These are phyloP conservation scores for Drymonia ruficornis DNA, from an alignment of 2,888 invertebrate genomes.

Conservation along the genomic window DNA sequence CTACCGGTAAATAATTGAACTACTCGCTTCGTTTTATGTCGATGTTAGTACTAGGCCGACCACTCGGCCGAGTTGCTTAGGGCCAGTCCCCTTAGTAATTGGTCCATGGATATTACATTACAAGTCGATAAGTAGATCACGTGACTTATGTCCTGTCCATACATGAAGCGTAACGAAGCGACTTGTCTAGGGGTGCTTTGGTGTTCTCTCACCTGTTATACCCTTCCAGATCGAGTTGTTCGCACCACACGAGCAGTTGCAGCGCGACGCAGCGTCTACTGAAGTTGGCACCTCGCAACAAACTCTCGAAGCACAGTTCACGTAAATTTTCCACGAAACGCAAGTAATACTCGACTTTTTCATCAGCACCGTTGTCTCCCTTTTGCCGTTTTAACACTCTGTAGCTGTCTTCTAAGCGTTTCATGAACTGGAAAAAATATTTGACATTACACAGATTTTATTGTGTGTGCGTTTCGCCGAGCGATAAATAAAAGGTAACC, in stretches of 20 bases:
- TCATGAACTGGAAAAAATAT: conserved; percentile 57
- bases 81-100: too few relatives aligned
- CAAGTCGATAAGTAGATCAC: too few relatives aligned
- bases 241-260: conserved; percentile 77
- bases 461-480: too few relatives aligned
- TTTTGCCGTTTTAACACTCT: conserved; percentile 49
- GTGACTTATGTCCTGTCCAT: too few relatives aligned
- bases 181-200: background rate
- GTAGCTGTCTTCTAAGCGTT: conserved; percentile 67
- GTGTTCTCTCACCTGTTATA: conserved; percentile 43
- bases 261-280: conserved; percentile 85
- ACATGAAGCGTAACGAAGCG: too few relatives aligned
- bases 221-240: conserved; percentile 43
- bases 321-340: conserved; percentile 78
- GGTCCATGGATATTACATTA: too few relatives aligned
- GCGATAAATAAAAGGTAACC: too few relatives aligned
- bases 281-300: conserved; percentile 87
- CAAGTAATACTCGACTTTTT: conserved; percentile 56
- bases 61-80: too few relatives aligned
- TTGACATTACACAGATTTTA: background rate
- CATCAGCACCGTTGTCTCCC: conserved; percentile 15
- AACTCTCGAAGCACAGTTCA: conserved; percentile 76
- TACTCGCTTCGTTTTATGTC: too few relatives aligned
- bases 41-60: too few relatives aligned
- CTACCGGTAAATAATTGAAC: too few relatives aligned